Base-by-base conservation (phyloP, 2,888 invertebrate species). In the Proisotoma minuta region DNA sequence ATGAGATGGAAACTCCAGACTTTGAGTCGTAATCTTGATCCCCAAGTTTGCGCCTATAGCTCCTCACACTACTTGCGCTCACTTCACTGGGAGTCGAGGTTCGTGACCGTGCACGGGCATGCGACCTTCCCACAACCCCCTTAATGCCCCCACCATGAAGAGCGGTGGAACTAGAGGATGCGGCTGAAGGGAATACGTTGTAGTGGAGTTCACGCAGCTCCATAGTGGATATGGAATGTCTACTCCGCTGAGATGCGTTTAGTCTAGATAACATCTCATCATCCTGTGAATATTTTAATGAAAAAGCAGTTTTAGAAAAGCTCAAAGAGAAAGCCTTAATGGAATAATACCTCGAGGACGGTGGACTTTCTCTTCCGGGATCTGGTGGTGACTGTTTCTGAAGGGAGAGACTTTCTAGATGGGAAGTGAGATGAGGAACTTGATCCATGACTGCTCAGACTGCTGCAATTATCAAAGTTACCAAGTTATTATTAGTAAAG, bases 261-360 rank as follows among this genome's bases (percentile, higher is more conserved):
- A 43, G 5, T 43, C 43, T 43, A 20, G 43, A 43, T 4, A 43
- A 4, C 43, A 43, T 43, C 20, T 43, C 43, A 5, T n/a, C 43
- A n/a, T 43, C 43, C 43, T 43, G 4, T 12, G 20, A 43, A 10
- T 43, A n/a, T 20, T 18, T 34, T 34, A 10, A 34, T 34, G 34
- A 34, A 34, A n/a, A n/a, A n/a, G n/a, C n/a, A n/a, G n/a, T n/a
- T n/a, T n/a, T n/a, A n/a, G n/a, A n/a, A n/a, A n/a, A n/a, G n/a
- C n/a, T n/a, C n/a, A n/a, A n/a, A n/a, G n/a, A n/a, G n/a, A n/a
- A n/a, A n/a, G n/a, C n/a, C n/a, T n/a, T n/a, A n/a, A n/a, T n/a
- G n/a, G n/a, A n/a, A n/a, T n/a, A n/a, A n/a, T 53, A 65, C 68
- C 68, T 64, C 65, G 18, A 68, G 53, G 5, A 63, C 65, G 28